phyloP scores from a whole-genome alignment of 2,113 vertebrate species.

The Aix galericulata region DNA sequence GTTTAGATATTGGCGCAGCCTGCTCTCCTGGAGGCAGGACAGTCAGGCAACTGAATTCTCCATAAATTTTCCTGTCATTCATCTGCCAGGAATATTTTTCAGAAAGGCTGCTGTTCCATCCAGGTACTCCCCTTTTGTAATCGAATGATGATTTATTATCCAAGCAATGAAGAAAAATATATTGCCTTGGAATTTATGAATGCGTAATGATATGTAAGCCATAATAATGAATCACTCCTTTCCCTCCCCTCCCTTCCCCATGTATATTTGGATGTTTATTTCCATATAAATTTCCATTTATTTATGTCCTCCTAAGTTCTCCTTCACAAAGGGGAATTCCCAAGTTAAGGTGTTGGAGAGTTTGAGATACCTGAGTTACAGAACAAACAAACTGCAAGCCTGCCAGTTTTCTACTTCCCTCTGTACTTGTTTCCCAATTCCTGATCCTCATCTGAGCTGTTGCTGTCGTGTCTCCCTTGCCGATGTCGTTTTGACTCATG shows the following conservation, averaged over 20 bases:
- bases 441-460: not conserved
- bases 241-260: not conserved
- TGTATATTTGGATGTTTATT: constrained; percentile 31
- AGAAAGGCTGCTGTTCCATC: constrained; percentile 45
- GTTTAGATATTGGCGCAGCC: constrained; percentile 37
- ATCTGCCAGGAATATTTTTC: constrained; percentile 45
- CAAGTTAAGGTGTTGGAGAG: not conserved
- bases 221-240: constrained; percentile 42
- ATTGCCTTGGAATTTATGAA: constrained; percentile 58
- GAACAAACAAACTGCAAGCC: not conserved
- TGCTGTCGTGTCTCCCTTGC: not conserved
- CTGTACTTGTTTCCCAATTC: not conserved
- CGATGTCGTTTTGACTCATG: not conserved
- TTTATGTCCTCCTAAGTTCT: constrained; percentile 12
- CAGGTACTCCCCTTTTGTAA: constrained; percentile 45
- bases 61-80: constrained; percentile 57
- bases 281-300: constrained; percentile 8
- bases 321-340: constrained; percentile 29
- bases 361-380: not conserved
- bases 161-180: constrained; percentile 59
- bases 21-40: constrained; percentile 41
- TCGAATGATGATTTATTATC: constrained; percentile 50
- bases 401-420: not conserved
- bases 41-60: constrained; percentile 35
- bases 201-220: constrained; percentile 30